Evolutionary conservation across 2,888 invertebrate genomes (phyloP).

Genomic region (Eledona agricola): DNA sequence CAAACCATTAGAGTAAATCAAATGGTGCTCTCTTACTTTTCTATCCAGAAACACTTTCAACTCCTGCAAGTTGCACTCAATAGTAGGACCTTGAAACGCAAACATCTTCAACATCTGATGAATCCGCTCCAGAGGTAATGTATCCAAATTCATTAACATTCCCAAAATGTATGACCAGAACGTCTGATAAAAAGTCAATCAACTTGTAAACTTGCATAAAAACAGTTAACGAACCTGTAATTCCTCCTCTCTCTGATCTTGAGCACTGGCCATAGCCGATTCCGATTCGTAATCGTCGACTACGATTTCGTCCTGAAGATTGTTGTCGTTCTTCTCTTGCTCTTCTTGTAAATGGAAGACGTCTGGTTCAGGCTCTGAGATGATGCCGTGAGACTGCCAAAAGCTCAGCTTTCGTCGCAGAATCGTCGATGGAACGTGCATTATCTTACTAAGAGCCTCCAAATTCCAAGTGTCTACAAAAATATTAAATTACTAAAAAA

Average conservation of each 20-base stretch:
- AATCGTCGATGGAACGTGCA: slow-evolving; percentile 88
- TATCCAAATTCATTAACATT: slow-evolving; percentile 95
- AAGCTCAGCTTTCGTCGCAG: slow-evolving; percentile 87
- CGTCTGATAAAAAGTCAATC: too few relatives aligned
- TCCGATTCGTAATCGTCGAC: slow-evolving; percentile 92
- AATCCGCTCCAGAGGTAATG: slow-evolving; percentile 88
- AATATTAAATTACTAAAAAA: slow-evolving; percentile 18
- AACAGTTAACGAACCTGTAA: slow-evolving; percentile 70
- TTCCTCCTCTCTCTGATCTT: slow-evolving; percentile 93
- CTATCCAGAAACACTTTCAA: slow-evolving; percentile 88
- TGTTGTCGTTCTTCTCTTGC: slow-evolving; percentile 66
- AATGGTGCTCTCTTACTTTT: slow-evolving; percentile 90
- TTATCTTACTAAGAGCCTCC: slow-evolving; percentile 83
- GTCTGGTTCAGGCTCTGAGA: slow-evolving; percentile 80
- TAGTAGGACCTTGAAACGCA: slow-evolving; percentile 88
- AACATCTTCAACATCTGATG: slow-evolving; percentile 98
- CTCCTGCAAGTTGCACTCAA: slow-evolving; percentile 89
- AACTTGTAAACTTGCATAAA: slow-evolving; percentile 11
- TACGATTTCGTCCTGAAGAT: slow-evolving; percentile 69
- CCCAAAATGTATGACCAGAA: slow-evolving; percentile 98
- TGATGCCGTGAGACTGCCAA: slow-evolving; percentile 93
- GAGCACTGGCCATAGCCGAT: slow-evolving; percentile 93
- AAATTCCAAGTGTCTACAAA: slow-evolving; percentile 80
- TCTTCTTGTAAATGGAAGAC: slow-evolving; percentile 78
- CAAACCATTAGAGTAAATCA: slow-evolving; percentile 85